Evolutionary conservation across 2,113 vertebrate genomes (phyloP).

Genomic region (Eudorcas thomsonii): DNA sequence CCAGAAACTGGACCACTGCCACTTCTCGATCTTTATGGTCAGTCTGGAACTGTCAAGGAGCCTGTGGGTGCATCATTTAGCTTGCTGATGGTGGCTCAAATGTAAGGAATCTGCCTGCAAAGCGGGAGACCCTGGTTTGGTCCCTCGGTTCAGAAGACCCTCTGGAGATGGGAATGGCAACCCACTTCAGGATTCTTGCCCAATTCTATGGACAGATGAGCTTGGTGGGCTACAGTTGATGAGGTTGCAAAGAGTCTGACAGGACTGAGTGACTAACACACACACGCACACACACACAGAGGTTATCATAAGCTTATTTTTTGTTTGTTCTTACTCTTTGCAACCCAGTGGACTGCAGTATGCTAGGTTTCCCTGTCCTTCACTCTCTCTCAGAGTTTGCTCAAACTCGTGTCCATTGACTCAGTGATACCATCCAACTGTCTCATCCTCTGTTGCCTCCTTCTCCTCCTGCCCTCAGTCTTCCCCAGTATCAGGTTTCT

Average conservation of each 20-base stretch:
- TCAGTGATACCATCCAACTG: background rate
- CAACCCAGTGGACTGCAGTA: background rate
- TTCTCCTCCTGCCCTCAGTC: background rate
- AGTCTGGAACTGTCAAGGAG: background rate
- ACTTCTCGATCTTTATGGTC: background rate
- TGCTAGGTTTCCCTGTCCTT: background rate
- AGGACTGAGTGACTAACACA: background rate
- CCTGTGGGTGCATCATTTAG: background rate
- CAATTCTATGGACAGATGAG: background rate
- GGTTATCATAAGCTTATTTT: background rate
- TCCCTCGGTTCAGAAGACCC: accelerated
- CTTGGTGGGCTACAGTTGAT: background rate
- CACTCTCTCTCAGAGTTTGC: background rate
- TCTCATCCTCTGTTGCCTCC: background rate
- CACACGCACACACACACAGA: background rate
- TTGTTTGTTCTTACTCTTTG: background rate
- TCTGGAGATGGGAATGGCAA: background rate
- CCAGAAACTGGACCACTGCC: background rate
- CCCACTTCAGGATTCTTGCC: background rate
- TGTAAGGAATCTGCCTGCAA: background rate
- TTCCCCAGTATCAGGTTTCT: background rate
- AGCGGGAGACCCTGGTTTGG: background rate
- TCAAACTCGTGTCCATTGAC: background rate
- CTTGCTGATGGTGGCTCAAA: background rate
- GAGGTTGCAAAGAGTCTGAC: background rate